Conservation (phyloP, 2,888 invertebrate species). For the Cecidostiba fungosa region DNA sequence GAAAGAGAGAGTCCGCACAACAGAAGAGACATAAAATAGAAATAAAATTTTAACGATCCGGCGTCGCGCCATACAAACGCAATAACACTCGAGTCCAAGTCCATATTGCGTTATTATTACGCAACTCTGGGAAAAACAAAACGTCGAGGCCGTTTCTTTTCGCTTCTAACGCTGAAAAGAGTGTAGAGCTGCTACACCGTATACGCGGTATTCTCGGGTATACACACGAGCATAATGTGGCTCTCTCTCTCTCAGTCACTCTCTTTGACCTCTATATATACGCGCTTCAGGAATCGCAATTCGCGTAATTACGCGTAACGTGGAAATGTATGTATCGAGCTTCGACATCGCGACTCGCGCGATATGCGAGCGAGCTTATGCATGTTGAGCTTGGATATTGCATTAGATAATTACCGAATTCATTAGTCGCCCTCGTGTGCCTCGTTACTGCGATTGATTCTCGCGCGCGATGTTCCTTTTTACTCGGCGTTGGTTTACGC, state of each 20-base stretch:
- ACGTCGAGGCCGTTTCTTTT: not conserved
- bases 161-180: not conserved
- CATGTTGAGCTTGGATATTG: slow-evolving; percentile 27
- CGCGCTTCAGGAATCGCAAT: slow-evolving; percentile 17
- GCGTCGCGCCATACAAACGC: slow-evolving; percentile 17
- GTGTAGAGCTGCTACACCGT: not conserved
- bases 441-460: slow-evolving; percentile 4
- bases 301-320: slow-evolving; percentile 49
- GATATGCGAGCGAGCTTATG: slow-evolving; percentile 11
- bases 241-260: slow-evolving; percentile 5
- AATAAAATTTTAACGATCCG: slow-evolving; percentile 54
- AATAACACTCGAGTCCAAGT: slow-evolving; percentile 32
- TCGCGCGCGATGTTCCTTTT: slow-evolving; percentile 12
- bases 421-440: slow-evolving; percentile 6
- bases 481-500: slow-evolving; percentile 10
- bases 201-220: not conserved
- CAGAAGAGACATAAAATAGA: slow-evolving; percentile 36
- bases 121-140: slow-evolving; percentile 19
- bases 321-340: not conserved
- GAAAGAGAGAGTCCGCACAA: not conserved
- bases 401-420: slow-evolving; percentile 53
- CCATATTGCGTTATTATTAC: slow-evolving; percentile 43
- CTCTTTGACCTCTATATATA: not conserved
- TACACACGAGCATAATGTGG: not conserved
- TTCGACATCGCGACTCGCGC: slow-evolving; percentile 8